Evolutionary conservation across 2,113 vertebrate genomes (phyloP), one percentile per base, ranked within the genome.

Genomic region (Machaerirhynchus nigripectus): DNA sequence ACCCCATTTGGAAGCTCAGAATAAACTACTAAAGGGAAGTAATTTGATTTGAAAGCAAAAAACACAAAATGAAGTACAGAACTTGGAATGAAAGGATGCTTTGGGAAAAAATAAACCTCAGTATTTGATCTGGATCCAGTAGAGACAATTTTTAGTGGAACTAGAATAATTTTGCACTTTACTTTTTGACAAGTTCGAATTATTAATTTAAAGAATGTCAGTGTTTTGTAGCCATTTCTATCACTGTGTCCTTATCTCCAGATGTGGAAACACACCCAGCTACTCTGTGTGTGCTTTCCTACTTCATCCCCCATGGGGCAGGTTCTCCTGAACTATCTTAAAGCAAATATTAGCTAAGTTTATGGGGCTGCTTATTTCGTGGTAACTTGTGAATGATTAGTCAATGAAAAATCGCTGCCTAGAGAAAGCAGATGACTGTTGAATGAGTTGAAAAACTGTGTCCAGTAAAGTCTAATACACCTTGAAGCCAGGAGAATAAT

Each of bases 321-420:
- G 93, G 73, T 39, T 92, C n/a, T 84, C 28, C 83, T 68, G 33
- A 68, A 65, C n/a, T 95, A 81, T 90, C 93, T 87, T 84, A 93
- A 92, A 78, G 84, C 87, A 96, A 95, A 97, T 94, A 93, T 90
- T 93, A 49, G 83, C 81, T 53, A 68, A 68, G 73, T 94, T 96
- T 97, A 96, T 89, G 73, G 82, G 88, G 35, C 57, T 89, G 35
- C 82, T 94, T 92, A 92, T 90, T 95, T 90, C 88, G 53, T 19
- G 1, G 55, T 70, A 93, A 90, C 75, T 94, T 94, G 88, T 93
- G 96, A 94, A 94, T 96, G 64, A 96, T 95, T 96, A 96, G 73
- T 89, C 75, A 94, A 15, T 57, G 90, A 93, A 90, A 96, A 95
- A 87, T 76, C 76, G 53, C 69, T 59, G 57, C 73, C 52, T 71